phyloP scores from a whole-genome alignment of 2,888 invertebrate genomes.

The Cheilosia soror region DNA sequence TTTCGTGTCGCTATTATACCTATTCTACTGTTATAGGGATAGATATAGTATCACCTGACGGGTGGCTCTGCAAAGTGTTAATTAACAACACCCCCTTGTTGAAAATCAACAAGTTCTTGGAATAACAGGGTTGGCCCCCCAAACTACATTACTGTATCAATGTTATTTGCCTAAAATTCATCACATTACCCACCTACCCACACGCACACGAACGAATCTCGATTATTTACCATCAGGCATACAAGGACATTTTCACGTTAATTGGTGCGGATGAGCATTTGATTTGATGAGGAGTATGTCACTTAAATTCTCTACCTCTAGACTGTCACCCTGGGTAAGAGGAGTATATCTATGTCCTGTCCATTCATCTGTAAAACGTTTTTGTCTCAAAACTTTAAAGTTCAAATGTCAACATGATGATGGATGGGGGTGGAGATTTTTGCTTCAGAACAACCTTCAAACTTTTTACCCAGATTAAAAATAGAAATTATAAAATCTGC shows the following conservation, averaged over 20 bases:
- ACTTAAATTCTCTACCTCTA: neutral
- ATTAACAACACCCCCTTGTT: conserved; percentile 23
- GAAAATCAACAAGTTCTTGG: conserved; percentile 38
- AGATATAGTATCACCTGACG: neutral
- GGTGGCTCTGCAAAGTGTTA: conserved; percentile 17
- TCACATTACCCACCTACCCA: neutral
- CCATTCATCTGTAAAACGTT: neutral
- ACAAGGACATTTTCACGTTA: neutral
- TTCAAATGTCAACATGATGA: conserved; percentile 11
- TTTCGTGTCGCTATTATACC: conserved; percentile 30
- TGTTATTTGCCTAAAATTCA: conserved; percentile 10
- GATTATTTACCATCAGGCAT: neutral
- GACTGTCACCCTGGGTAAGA: no score
- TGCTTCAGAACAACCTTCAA: conserved; percentile 3
- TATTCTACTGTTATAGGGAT: neutral
- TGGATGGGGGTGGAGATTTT: neutral
- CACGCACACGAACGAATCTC: neutral
- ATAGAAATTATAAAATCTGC: conserved; percentile 20
- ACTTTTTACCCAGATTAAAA: conserved; percentile 19
- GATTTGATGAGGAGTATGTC: neutral
- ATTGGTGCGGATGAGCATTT: neutral
- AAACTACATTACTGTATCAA: conserved; percentile 16
- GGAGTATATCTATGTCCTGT: neutral
- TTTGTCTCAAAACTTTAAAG: conserved; percentile 4
- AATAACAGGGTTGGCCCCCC: conserved; percentile 8